Evolutionary conservation across 2,113 vertebrate genomes (phyloP).

Genomic region (Elephas maximus): DNA sequence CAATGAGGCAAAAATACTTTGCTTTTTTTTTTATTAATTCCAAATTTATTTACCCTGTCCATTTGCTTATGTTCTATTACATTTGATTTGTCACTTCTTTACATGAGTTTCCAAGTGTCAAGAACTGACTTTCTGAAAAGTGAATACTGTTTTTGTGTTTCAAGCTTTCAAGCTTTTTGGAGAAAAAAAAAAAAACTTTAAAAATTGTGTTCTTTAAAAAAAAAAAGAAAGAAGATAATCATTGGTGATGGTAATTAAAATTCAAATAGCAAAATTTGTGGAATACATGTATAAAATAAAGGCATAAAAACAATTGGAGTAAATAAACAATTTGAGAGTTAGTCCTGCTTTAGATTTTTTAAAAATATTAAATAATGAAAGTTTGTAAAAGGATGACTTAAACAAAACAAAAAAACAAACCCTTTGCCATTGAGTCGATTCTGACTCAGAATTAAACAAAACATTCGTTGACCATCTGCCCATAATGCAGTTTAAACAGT

Average conservation of each 20-base stretch:
- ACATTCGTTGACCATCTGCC: neutral
- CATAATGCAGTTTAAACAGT: neutral
- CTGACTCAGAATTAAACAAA: slow-evolving; percentile 7
- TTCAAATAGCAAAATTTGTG: neutral
- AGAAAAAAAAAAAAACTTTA: neutral
- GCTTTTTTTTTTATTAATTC: neutral
- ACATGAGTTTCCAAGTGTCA: neutral
- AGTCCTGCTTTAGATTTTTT: neutral
- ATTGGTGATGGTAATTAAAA: slow-evolving; percentile 5
- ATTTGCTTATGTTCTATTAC: neutral
- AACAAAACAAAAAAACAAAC: no score
- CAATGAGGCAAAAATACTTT: neutral
- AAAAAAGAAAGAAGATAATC: neutral
- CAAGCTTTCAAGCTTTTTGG: neutral
- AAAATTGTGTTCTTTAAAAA: neutral
- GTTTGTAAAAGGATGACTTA: neutral
- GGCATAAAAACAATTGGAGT: neutral
- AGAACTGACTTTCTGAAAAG: slow-evolving; percentile 4
- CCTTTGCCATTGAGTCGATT: no score
- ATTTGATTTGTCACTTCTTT: neutral
- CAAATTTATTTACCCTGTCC: neutral
- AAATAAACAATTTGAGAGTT: slow-evolving; percentile 3
- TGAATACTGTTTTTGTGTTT: neutral
- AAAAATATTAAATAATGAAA: neutral
- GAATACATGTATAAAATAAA: neutral